Conservation (phyloP, 2,888 invertebrate species). For the Listrodromus nycthemerus region DNA sequence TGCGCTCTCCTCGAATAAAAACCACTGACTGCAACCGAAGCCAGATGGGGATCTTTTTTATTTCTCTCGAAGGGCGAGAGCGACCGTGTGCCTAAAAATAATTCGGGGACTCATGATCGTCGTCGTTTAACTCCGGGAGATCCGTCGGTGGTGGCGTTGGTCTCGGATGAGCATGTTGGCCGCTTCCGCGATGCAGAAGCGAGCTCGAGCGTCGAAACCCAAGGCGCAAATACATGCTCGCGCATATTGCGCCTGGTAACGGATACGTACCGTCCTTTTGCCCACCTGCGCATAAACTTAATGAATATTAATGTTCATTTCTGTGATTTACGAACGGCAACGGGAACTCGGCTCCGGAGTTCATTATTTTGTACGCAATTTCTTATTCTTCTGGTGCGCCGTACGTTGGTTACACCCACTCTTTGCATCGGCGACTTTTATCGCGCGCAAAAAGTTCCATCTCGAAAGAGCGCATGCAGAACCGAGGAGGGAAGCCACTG, state of each 20-base stretch:
- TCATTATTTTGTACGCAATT: slow-evolving; percentile 65
- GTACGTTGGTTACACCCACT: slow-evolving; percentile 5
- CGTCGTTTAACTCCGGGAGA: slow-evolving; percentile 5
- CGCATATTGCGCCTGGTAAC: slow-evolving; percentile 12
- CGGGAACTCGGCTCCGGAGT: slow-evolving; percentile 38
- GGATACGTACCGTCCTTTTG: slow-evolving; percentile 47
- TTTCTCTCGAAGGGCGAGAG: not conserved
- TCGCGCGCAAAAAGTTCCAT: slow-evolving; percentile 2
- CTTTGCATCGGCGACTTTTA: slow-evolving; percentile 14
- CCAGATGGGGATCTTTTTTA: not conserved
- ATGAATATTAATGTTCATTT: slow-evolving; percentile 76
- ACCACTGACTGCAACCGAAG: not conserved
- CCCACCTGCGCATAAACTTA: slow-evolving; percentile 66
- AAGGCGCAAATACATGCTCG: not conserved
- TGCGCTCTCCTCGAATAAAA: too few species aligned
- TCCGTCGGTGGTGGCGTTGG: slow-evolving; percentile 2
- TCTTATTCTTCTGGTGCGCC: slow-evolving; percentile 30
- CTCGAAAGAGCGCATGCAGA: not conserved
- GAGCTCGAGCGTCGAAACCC: slow-evolving; percentile 10
- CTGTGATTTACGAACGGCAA: slow-evolving; percentile 71
- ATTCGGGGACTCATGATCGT: slow-evolving; percentile 1
- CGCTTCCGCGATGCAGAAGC: slow-evolving; percentile 30
- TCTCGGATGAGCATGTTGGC: slow-evolving; percentile 2
- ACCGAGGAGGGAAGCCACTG: not conserved
- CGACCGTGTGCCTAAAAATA: slow-evolving; percentile 6